Evolutionary conservation across 1,140 invertebrate species (phyloP).

Genomic region (Portunus trituberculatus): DNA sequence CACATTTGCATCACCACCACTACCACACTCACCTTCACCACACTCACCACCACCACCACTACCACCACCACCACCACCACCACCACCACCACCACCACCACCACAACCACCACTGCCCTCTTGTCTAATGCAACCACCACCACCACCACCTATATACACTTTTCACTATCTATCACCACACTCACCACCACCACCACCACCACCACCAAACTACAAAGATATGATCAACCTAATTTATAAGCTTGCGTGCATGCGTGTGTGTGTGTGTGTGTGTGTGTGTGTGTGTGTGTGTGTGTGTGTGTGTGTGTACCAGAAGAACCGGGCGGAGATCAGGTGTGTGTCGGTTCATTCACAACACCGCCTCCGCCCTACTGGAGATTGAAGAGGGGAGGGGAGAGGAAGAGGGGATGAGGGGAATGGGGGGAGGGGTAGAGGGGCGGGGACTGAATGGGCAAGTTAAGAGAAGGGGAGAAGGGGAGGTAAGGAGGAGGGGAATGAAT

Average conservation of each 20-base stretch:
- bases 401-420: background rate
- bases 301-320: background rate
- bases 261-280: conserved; percentile 20
- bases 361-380: background rate
- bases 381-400: background rate
- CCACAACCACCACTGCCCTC: too few species aligned
- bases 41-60: too few species aligned
- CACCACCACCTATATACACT: background rate
- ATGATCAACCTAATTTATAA: background rate
- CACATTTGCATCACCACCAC: background rate
- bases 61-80: too few species aligned
- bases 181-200: background rate
- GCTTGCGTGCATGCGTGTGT: background rate
- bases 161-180: background rate
- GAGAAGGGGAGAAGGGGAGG: background rate
- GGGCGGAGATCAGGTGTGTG: background rate
- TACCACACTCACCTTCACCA: too few species aligned
- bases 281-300: conserved; percentile 20
- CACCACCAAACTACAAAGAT: background rate
- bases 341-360: conserved; percentile 7
- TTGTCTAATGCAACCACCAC: background rate
- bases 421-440: background rate
- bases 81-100: too few species aligned
- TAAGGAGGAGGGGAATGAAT: background rate
- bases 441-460: background rate